Evolutionary conservation across 2,888 invertebrate genomes (phyloP), one percentile per base, ranked within the genome.

Genomic region (Carterocephalus palaemon): DNA sequence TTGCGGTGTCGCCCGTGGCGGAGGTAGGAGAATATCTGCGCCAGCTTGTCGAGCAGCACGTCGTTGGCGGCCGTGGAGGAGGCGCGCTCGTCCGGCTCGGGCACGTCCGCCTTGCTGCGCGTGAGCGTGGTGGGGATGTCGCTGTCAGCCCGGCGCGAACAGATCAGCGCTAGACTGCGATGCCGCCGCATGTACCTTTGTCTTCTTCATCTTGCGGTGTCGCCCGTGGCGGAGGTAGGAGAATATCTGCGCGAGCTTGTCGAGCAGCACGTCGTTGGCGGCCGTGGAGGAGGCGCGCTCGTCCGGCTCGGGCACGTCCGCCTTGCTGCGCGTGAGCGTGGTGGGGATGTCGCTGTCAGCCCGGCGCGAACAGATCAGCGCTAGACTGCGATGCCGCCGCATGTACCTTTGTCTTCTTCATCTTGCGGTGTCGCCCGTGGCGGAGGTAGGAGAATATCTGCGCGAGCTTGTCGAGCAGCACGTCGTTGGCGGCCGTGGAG

Each of bases 331-430:
- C 17, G 98, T 94, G 23, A 97, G 78, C 0, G 99, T 99, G 0
- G 97, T 98, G 0, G 99, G 99, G 49, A 99, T 97, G 68, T 99
- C n/a, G n/a, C n/a, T n/a, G n/a, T n/a, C n/a, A n/a, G n/a, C n/a
- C n/a, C n/a, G n/a, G n/a, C n/a, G n/a, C n/a, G n/a, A n/a, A n/a
- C n/a, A n/a, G n/a, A n/a, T n/a, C n/a, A n/a, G n/a, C n/a, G n/a
- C n/a, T n/a, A n/a, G n/a, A n/a, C n/a, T n/a, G n/a, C n/a, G n/a
- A n/a, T n/a, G n/a, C n/a, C n/a, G n/a, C n/a, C n/a, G n/a, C n/a
- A n/a, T n/a, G n/a, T n/a, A n/a, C n/a, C n/a, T n/a, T n/a, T n/a
- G n/a, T n/a, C n/a, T n/a, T n/a, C n/a, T n/a, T n/a, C n/a, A n/a
- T n/a, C n/a, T n/a, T n/a, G n/a, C n/a, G n/a, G n/a, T n/a, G n/a